Evolutionary conservation across 1,140 invertebrate genomes (phyloP), one percentile per base, ranked within the genome.

Genomic region (Macrotrachela quadricornifera): DNA sequence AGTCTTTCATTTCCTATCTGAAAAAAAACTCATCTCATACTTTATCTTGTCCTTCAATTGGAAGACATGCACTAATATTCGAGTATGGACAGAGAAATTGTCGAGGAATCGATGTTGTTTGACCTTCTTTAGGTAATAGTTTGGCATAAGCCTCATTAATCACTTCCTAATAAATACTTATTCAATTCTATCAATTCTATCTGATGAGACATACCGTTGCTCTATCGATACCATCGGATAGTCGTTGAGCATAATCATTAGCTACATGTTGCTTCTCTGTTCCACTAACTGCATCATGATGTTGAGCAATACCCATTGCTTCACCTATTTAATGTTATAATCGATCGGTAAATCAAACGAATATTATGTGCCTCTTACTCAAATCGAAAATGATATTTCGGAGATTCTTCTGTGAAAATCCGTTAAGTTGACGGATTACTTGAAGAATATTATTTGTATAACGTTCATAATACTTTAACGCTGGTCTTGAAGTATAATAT

Each of bases 401-500:
- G 2, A 30, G 21, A 30, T 30, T 30, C 21, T 4, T 30, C 21
- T 30, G 21, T 30, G 21, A 30, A 30, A 30, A 30, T 30, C 21
- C 21, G 8, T 30, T 15, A 15, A 55, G 38, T 46, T 56, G 57
- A 16, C 57, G 21, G 39, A 38, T 46, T 64, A 70, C 70, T 62
- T 73, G 72, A 13, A 90, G 64, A 49, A 81, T 78, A 61, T 80
- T 80, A 62, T 86, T 87, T 1, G 78, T 78, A 51, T 78, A 64
- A 43, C 85, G 70, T 57, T 84, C 82, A 61, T 68, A 69, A 46
- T 77, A 77, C 60, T 91, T 91, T 0, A 83, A 71, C 0, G 83
- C 79, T 12, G 85, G 80, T 48, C 83, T 60, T 56, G 86, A 92
- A 0, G 85, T 85, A 64, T 84, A 97, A 64, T 88, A 96, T 0